Base-by-base conservation (phyloP, 2,888 invertebrate species). In the Nomada hirtipes region DNA sequence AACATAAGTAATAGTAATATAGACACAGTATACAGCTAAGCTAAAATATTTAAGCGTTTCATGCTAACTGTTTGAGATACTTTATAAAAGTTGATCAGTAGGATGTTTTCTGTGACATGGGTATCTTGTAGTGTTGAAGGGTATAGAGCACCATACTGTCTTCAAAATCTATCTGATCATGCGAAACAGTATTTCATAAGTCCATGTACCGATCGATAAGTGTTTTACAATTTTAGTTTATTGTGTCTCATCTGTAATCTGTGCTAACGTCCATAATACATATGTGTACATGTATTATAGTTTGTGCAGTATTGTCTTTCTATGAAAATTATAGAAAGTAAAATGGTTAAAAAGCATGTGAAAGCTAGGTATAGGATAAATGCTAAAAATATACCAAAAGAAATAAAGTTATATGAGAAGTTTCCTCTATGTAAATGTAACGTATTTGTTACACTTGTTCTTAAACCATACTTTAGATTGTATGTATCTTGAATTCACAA, bases 251-350 rank as follows among this genome's bases (percentile, higher is more conserved):
- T 86, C 86, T 84, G 83, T 87, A 81, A 85, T 83, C 76, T 86
- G 86, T 88, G 82, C 79, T 82, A 82, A 74, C 83, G 83, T 87
- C 78, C 78, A 72, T 82, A 84, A 86, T 90, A 85, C 78, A 80
- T 79, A 80, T 91, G 88, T 85, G 83, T 89, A 89, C 89, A 87
- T 83, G 81, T 86, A 86, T 86, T 77, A 75, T 74, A 73, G 74
- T 81, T 76, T 91, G 88, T 91, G 86, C 89, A 80, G 89, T 91
- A 88, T 90, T 20, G 89, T 90, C 88, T 77, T 79, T 88, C 79
- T 87, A 86, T 83, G 82, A 77, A 88, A 90, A 90, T 86, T 71
- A 86, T 78, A 75, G 72, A 80, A 80, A 72, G 68, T 79, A 84
- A 36, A 36, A 81, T 55, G 61, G 76, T 72, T 75, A 78, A 79